phyloP scores from a whole-genome alignment of 2,888 invertebrate species.

The Megastigmus dorsalis region DNA sequence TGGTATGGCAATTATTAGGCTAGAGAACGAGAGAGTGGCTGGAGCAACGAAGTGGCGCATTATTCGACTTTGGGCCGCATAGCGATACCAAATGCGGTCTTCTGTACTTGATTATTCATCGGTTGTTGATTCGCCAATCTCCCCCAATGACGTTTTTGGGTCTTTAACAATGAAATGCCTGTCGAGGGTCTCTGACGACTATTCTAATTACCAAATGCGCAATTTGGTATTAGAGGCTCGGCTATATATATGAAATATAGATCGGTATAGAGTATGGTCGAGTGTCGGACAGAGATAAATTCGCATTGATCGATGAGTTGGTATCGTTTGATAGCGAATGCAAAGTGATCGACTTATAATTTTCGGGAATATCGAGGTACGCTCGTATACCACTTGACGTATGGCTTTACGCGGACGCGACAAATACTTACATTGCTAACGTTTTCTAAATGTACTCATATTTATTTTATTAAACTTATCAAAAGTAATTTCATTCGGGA shows the following conservation, averaged over 20 bases:
- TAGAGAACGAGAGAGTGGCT: not conserved
- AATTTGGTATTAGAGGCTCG: not conserved
- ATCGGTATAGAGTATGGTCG: not conserved
- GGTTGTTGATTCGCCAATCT: constrained; percentile 13
- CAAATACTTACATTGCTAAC: too few relatives aligned
- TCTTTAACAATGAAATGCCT: constrained; percentile 33
- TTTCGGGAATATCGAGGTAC: constrained; percentile 20
- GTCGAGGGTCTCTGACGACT: constrained; percentile 19
- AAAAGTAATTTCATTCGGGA: too few relatives aligned
- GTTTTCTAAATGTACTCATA: too few relatives aligned
- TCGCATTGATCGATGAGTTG: constrained; percentile 30
- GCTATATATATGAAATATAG: not conserved
- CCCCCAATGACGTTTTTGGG: constrained; percentile 18
- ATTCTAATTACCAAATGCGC: constrained; percentile 32
- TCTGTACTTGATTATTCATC: constrained; percentile 39
- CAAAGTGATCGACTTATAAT: constrained; percentile 35
- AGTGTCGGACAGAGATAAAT: not conserved
- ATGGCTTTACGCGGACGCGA: constrained; percentile 11
- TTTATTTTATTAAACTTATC: too few relatives aligned
- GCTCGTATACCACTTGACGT: not conserved
- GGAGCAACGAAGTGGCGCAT: not conserved
- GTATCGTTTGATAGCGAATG: not conserved
- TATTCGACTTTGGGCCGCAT: constrained; percentile 13
- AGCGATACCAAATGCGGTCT: constrained; percentile 17
- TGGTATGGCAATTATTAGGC: constrained; percentile 32